Percentiles rank a stretch among this genome's conserved stretches.
These are phyloP conservation scores for Hyles vespertilio DNA, from an alignment of 1,140 invertebrate genomes.

Conservation along the genomic window DNA sequence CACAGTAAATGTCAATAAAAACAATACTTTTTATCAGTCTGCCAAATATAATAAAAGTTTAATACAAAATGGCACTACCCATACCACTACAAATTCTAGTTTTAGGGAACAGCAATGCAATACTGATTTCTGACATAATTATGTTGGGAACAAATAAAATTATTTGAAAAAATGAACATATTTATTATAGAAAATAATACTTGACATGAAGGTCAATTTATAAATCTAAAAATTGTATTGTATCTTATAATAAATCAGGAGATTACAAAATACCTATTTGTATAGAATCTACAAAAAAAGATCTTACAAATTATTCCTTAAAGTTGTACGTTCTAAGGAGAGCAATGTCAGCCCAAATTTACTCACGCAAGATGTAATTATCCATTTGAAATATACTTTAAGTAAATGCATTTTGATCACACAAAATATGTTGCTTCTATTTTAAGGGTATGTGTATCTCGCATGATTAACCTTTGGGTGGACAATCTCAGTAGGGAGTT, in stretches of 20 bases:
- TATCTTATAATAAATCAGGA: constrained; percentile 67
- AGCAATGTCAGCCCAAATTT: constrained; percentile 58
- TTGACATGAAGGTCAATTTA: constrained; percentile 55
- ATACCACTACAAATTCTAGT: constrained; percentile 24
- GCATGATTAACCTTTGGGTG: constrained; percentile 64
- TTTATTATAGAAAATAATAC: constrained; percentile 71
- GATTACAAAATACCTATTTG: constrained; percentile 72
- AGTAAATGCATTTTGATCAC: constrained; percentile 52
- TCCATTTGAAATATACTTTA: constrained; percentile 36
- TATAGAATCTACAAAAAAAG: constrained; percentile 70
- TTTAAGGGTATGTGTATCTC: constrained; percentile 24
- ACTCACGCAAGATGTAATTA: constrained; percentile 49
- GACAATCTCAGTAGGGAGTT: constrained; percentile 56
- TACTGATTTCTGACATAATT: constrained; percentile 9
- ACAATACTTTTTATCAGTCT: constrained; percentile 43
- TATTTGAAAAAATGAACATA: constrained; percentile 44
- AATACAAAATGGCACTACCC: constrained; percentile 42
- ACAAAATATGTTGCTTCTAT: constrained; percentile 14
- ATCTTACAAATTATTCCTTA: constrained; percentile 72
- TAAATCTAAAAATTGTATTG: constrained; percentile 61
- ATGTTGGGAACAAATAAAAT: constrained; percentile 41
- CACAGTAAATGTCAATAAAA: constrained; percentile 51
- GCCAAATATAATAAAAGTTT: constrained; percentile 33
- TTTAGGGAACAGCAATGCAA: constrained; percentile 22
- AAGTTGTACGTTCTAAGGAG: constrained; percentile 70